These are phyloP conservation scores for Fistularia commersonii DNA, from an alignment of 2,797 vertebrate genomes.

Conservation along the genomic window DNA sequence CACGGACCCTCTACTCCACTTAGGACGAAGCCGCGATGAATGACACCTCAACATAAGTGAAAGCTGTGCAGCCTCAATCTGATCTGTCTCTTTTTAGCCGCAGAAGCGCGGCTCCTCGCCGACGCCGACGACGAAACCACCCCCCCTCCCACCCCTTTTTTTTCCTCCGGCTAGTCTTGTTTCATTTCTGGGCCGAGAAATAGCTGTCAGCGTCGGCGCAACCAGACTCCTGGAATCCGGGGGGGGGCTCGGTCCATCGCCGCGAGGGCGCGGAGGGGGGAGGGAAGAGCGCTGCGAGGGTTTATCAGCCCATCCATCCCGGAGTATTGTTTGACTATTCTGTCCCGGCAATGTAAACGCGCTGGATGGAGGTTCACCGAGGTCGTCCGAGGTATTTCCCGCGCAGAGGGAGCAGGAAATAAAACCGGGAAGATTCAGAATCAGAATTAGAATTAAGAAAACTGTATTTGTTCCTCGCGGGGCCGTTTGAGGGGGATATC, in stretches of 20 bases:
- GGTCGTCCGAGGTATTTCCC: constrained; percentile 61
- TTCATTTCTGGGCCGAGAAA: constrained; percentile 46
- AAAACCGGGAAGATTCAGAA: constrained; percentile 21
- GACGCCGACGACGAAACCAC: constrained; percentile 17
- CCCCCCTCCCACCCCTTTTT: too few relatives aligned
- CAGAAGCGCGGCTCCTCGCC: constrained; percentile 61
- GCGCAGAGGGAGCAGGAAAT: constrained; percentile 32
- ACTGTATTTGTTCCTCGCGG: too few relatives aligned
- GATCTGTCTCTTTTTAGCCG: constrained; percentile 67
- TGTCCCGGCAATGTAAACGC: constrained; percentile 60
- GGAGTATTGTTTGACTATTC: constrained; percentile 59
- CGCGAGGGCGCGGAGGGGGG: constrained; percentile 45
- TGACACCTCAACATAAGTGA: constrained; percentile 61
- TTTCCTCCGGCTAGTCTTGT: constrained; percentile 37
- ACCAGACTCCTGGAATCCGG: constrained; percentile 41
- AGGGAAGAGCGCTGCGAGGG: constrained; percentile 55
- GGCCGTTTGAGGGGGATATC: too few relatives aligned
- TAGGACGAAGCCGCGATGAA: constrained; percentile 57
- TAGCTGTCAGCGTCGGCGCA: constrained; percentile 54
- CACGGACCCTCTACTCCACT: constrained; percentile 54
- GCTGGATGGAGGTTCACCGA: constrained; percentile 55
- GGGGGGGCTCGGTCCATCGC: constrained; percentile 20
- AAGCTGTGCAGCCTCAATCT: constrained; percentile 55
- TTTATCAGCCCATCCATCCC: constrained; percentile 58
- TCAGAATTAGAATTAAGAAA: too few relatives aligned